Percentiles rank a stretch among this genome's conserved stretches.
phyloP scores from a whole-genome alignment of 2,888 invertebrate genomes.

The Epirrita christyi region DNA sequence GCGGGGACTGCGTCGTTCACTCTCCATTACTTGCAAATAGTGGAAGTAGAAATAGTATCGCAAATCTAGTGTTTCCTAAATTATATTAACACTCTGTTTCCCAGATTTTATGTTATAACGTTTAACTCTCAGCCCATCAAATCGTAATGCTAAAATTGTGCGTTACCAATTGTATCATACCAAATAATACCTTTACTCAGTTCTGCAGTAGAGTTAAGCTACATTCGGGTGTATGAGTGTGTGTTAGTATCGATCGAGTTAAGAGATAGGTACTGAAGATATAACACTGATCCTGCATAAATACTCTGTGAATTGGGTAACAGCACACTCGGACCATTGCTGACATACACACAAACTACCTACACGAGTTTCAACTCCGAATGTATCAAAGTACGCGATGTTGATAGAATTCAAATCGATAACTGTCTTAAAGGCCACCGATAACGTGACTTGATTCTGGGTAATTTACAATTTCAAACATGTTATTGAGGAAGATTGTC shows the following conservation, averaged over 20 bases:
- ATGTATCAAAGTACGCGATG: slow-evolving; percentile 27
- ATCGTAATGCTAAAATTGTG: no score
- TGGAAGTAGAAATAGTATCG: slow-evolving; percentile 39
- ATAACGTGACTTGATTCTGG: slow-evolving; percentile 29
- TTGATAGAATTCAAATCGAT: slow-evolving; percentile 53
- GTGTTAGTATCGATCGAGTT: not conserved
- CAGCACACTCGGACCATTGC: slow-evolving; percentile 50
- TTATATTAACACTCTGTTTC: not conserved
- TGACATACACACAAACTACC: slow-evolving; percentile 51
- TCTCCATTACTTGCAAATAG: slow-evolving; percentile 52
- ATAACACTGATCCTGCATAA: slow-evolving; percentile 10
- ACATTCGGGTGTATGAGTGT: no score
- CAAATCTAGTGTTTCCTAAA: not conserved
- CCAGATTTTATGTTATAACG: not conserved
- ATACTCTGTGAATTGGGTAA: slow-evolving; percentile 27
- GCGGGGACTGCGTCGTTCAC: slow-evolving; percentile 51
- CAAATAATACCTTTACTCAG: no score
- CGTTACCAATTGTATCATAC: no score
- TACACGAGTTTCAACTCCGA: slow-evolving; percentile 48
- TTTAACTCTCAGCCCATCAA: no score
- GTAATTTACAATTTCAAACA: slow-evolving; percentile 25
- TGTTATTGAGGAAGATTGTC: slow-evolving; percentile 24
- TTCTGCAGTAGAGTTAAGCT: no score
- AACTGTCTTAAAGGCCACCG: slow-evolving; percentile 22
- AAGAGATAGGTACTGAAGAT: not conserved